Conservation (phyloP, 2,888 invertebrate species). For the Teinopalpus imperialis region DNA sequence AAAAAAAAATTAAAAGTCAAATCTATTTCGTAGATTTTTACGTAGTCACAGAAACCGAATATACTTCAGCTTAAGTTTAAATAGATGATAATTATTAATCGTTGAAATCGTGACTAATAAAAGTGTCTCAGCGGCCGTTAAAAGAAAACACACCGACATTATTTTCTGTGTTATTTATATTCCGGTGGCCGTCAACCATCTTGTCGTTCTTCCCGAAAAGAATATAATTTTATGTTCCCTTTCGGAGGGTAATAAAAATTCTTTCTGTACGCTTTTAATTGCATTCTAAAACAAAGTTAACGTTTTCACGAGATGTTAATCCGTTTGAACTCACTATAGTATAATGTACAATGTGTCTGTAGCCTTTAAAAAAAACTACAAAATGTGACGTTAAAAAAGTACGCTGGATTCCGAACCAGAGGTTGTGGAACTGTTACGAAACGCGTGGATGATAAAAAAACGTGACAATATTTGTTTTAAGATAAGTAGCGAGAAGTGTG, state of each 20-base stretch:
- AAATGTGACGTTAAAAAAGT: conserved; percentile 40
- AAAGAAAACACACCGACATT: conserved; percentile 32
- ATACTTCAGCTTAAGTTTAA: background rate
- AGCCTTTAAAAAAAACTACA: conserved; percentile 38
- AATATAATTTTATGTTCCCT: conserved; percentile 64
- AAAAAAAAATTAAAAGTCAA: too few species aligned
- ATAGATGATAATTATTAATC: conserved; percentile 12
- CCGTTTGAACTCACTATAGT: conserved; percentile 49
- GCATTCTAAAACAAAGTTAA: conserved; percentile 53
- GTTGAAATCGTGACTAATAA: conserved; percentile 17
- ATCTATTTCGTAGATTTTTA: background rate
- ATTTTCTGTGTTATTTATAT: conserved; percentile 36
- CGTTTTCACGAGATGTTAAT: conserved; percentile 52
- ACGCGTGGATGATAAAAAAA: conserved; percentile 57
- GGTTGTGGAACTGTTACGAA: conserved; percentile 50
- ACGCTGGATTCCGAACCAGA: conserved; percentile 30
- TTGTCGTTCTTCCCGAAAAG: conserved; percentile 48
- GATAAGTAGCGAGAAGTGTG: conserved; percentile 68
- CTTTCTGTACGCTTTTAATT: conserved; percentile 59
- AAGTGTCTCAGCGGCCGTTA: conserved; percentile 20
- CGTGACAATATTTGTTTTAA: conserved; percentile 66
- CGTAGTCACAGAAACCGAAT: background rate
- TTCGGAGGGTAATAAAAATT: conserved; percentile 67
- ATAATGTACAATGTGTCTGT: conserved; percentile 45
- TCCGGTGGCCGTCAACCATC: conserved; percentile 50